These are phyloP conservation scores for Acheta domesticus DNA, from an alignment of 2,888 invertebrate genomes.

Conservation along the genomic window DNA sequence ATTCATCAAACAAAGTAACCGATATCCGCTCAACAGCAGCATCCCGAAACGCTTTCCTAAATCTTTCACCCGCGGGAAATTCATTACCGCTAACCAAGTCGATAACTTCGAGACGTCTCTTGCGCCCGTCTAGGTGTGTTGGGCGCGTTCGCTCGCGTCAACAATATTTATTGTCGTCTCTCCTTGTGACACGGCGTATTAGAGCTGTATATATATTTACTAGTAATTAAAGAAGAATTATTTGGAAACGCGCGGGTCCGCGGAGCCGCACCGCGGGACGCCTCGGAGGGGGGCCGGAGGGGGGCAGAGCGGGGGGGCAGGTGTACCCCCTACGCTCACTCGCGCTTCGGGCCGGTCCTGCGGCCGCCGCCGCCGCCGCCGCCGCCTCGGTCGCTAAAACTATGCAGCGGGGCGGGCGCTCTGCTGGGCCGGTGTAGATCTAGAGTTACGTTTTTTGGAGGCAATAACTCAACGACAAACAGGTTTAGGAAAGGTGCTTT, in stretches of 20 bases:
- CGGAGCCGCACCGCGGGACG: background rate
- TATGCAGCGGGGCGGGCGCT: slow-evolving; percentile 19
- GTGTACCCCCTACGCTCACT: background rate
- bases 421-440: slow-evolving; percentile 19
- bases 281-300: background rate
- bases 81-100: too few relatives aligned
- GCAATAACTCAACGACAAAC: slow-evolving; percentile 35
- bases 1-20: too few relatives aligned
- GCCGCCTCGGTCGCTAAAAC: slow-evolving; percentile 24
- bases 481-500: slow-evolving; percentile 30
- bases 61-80: too few relatives aligned
- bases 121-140: background rate
- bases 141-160: background rate
- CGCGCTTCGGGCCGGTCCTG: slow-evolving; percentile 5
- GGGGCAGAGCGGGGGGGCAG: background rate
- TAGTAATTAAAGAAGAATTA: slow-evolving; percentile 18
- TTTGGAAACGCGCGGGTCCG: background rate
- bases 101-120: too few relatives aligned
- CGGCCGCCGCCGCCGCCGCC: background rate
- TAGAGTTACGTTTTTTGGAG: slow-evolving; percentile 32
- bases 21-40: too few relatives aligned
- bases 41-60: too few relatives aligned
- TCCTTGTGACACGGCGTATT: background rate
- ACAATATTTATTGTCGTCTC: background rate
- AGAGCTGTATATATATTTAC: slow-evolving; percentile 7